These are phyloP conservation scores for Pyrrhosoma nymphula DNA, from an alignment of 2,888 invertebrate genomes.

Conservation along the genomic window DNA sequence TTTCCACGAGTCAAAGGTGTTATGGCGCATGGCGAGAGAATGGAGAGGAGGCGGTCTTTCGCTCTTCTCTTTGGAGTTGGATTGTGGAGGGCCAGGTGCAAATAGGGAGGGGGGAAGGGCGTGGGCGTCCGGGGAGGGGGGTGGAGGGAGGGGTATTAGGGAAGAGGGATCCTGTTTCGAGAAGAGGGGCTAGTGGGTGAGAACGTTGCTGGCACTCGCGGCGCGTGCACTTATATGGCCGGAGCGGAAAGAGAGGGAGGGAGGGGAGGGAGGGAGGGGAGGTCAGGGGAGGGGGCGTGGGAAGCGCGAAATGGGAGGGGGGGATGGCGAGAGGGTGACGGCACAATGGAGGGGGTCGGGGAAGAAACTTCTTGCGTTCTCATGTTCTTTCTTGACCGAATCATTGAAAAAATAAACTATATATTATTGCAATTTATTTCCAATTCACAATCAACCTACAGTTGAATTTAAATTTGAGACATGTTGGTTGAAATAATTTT, in stretches of 20 bases:
- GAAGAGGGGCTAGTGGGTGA: neutral
- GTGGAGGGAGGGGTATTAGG: neutral
- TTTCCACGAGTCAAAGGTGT: no score
- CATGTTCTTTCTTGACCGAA: no score
- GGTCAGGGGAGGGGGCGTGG: neutral
- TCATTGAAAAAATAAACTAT: no score
- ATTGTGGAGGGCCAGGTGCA: neutral
- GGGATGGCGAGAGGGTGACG: neutral
- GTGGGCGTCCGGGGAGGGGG: neutral
- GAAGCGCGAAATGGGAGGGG: neutral
- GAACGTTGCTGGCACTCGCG: slow-evolving; percentile 26
- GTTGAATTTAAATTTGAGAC: no score
- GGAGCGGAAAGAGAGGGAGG: slow-evolving; percentile 56
- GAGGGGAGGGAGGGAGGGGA: neutral
- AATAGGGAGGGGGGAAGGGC: neutral
- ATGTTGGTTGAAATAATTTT: no score
- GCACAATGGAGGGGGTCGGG: neutral
- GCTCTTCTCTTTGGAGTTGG: neutral
- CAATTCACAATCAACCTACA: no score
- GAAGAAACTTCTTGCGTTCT: neutral
- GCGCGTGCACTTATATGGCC: slow-evolving; percentile 70
- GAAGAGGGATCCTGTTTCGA: slow-evolving; percentile 8
- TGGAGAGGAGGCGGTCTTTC: neutral
- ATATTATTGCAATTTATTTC: no score
- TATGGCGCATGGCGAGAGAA: neutral